Evolutionary conservation across 2,888 invertebrate genomes (phyloP), one percentile per base, ranked within the genome.

Genomic region (Erebia aethiops): DNA sequence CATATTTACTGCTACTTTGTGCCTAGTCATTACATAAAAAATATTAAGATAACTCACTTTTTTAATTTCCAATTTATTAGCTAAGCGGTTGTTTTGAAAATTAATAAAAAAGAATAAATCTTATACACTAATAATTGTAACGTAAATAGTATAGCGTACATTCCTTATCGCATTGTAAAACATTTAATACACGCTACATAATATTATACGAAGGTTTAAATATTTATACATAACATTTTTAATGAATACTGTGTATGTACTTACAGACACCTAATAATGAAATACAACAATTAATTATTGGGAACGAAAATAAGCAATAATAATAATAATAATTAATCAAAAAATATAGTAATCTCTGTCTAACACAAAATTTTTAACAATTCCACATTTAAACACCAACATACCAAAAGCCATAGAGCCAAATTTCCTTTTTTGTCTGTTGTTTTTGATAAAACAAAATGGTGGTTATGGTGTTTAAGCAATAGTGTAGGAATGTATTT

Each of bases 311-410:
- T 82, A 86, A 62, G 62, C 62, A 62, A 87, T 67, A 66, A 61
- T 46, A 62, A 87, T 67, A 66, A 61, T 46, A 88, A 87, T 87
- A 87, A 87, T 87, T 84, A 89, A 88, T 92, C 91, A 84, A 91
- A 92, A 92, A 92, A 92, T 91, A 92, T 90, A 91, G 89, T 89
- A 91, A 89, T 89, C 88, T 91, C 88, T 90, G 88, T 81, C 80
- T 85, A 88, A 87, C 82, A 67, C 71, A 86, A 82, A 88, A 87
- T 86, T 87, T 89, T 87, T 77, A 92, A 91, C 90, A 92, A 91
- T 89, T 89, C 87, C 86, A 86, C 86, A 82, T 84, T 75, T 77
- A 79, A 78, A 82, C 77, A 82, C 78, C 79, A 80, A 79, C 71
- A 73, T 73, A 61, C 67, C 73, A 67, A 71, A 35, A 62, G 58